Conservation (phyloP, 2,797 vertebrate species). For the Microctenopoma lineatum region DNA sequence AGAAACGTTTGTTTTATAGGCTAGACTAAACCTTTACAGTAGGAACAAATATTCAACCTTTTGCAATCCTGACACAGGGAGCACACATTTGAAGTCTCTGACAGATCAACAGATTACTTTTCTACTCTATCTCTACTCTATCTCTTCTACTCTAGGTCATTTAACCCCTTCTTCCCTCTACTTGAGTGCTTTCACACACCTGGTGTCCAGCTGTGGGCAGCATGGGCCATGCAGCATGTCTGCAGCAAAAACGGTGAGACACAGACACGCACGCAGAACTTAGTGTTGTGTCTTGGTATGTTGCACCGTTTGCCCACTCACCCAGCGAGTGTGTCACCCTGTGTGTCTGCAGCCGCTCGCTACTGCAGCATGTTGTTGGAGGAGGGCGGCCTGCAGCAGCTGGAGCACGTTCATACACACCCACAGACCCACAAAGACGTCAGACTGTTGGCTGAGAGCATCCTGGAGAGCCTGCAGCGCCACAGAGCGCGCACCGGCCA, state of each 20-base stretch:
- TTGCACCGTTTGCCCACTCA: neutral
- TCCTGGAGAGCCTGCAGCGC: conserved; percentile 93
- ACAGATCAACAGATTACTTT: no score
- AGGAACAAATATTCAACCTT: no score
- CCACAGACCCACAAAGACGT: conserved; percentile 93
- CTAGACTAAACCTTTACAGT: neutral
- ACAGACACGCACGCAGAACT: neutral
- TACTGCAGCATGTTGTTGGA: conserved; percentile 99
- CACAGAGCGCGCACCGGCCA: conserved; percentile 91
- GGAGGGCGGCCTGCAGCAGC: conserved; percentile 94
- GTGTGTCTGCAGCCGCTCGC: conserved; percentile 84
- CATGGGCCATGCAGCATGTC: conserved; percentile 99
- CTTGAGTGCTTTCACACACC: conserved; percentile 96
- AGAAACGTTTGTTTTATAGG: neutral
- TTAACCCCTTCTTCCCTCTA: conserved; percentile 97
- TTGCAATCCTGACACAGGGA: no score
- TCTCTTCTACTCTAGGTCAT: conserved; percentile 85
- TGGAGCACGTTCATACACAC: conserved; percentile 90
- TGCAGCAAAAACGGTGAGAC: conserved; percentile 98
- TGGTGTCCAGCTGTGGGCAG: conserved; percentile 98
- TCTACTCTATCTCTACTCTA: no score
- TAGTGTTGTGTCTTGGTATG: neutral
- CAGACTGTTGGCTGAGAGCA: conserved; percentile 88
- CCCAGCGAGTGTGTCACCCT: neutral
- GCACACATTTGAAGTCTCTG: no score